phyloP scores from a whole-genome alignment of 35 echinoderm and acorn worm genomes.

The Patiria miniata region DNA sequence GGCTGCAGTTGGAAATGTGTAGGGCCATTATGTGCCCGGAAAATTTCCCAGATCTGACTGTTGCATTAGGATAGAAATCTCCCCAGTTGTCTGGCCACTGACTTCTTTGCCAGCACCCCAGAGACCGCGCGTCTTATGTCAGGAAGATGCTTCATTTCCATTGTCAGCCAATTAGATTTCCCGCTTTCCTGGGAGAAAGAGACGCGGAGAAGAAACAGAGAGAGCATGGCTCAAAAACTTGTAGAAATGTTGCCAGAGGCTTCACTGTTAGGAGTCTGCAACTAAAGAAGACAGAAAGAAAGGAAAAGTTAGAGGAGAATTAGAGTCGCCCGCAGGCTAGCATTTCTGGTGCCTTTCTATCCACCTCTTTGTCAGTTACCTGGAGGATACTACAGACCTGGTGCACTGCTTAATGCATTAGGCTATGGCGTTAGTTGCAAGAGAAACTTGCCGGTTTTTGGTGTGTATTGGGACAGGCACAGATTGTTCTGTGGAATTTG shows the following conservation, averaged over 20 bases:
- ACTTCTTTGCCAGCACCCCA: conserved; percentile 9
- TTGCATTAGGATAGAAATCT: neutral
- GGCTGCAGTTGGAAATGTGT: too few relatives aligned
- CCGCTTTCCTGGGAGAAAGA: conserved; percentile 6
- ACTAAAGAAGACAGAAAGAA: neutral
- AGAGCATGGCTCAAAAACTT: neutral
- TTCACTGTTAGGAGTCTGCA: neutral
- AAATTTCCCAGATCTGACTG: too few relatives aligned
- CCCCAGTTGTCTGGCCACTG: conserved; percentile 3
- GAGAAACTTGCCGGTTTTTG: too few relatives aligned
- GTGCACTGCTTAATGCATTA: too few relatives aligned
- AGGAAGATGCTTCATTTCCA: conserved; percentile 14
- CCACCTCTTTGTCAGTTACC: neutral
- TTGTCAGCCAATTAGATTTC: conserved; percentile 14
- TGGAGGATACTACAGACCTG: too few relatives aligned
- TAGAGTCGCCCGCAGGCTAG: neutral
- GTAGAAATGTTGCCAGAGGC: neutral
- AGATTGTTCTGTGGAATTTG: too few relatives aligned
- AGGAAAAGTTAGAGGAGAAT: neutral
- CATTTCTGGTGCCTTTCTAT: neutral
- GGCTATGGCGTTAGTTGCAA: too few relatives aligned
- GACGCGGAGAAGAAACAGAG: neutral
- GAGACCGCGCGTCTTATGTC: neutral
- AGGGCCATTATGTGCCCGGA: too few relatives aligned
- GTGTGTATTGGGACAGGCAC: too few relatives aligned